Evolutionary conservation across 2,888 invertebrate genomes (phyloP), one percentile per base, ranked within the genome.

Genomic region (Ophion ventricosus): DNA sequence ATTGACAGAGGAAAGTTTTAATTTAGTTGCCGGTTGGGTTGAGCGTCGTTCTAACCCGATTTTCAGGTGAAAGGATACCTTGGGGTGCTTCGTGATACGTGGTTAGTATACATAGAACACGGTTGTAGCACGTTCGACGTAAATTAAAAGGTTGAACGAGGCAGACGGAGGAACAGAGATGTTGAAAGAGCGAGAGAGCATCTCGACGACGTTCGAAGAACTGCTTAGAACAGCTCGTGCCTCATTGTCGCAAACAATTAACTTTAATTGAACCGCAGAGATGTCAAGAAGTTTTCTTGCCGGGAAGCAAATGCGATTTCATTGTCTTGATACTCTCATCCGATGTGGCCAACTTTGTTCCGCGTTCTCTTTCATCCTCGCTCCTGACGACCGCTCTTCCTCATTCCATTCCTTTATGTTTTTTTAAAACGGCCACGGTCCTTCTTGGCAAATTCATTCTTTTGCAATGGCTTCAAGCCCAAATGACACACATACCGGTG

Each of bases 231-330:
- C 56, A 63, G 57, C 23, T 49, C 17, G 76, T 17, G 78, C 40
- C 76, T 82, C 73, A 79, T 59, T 85, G 84, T 85, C 87, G 67
- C 85, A 81, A 86, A 80, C 87, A 83, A 87, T 87, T 87, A 87
- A 85, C 85, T 84, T 85, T 81, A 87, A 87, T 87, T 85, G 87
- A 84, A 84, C 87, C 80, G 66, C 82, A 76, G 77, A 82, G 80
- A 82, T 79, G 80, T 80, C 70, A 66, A 49, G 80, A 86, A 87
- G 82, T 87, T 87, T 84, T 87, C 85, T 78, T 59, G 63, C 69
- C 63, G 64, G 72, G 64, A 78, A 80, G 74, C 80, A 79, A 82
- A 85, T 80, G 87, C 79, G 82, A 81, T 86, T 86, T 87, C 82
- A 79, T 87, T 83, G 83, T 84, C 85, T 81, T 67, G 67, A 75